A percentile compares a stretch with the other conserved stretches of the same genome.
phyloP scores from a whole-genome alignment of 92 coral and sea anemone genomes.

The Chrysogorgia sp. region DNA sequence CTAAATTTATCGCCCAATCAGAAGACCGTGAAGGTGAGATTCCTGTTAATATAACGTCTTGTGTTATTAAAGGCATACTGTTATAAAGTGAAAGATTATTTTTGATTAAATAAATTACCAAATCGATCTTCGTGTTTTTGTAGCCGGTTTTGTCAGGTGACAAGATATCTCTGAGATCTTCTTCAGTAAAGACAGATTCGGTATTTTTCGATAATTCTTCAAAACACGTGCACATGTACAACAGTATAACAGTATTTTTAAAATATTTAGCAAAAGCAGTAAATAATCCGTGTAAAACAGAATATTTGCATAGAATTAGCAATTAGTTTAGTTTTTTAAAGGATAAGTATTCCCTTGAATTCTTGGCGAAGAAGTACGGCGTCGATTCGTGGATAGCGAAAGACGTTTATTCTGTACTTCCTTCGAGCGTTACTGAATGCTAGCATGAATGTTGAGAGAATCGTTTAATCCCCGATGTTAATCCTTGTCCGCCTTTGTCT shows the following conservation, averaged over 20 bases:
- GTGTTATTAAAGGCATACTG: neutral
- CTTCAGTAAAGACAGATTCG: constrained; percentile 19
- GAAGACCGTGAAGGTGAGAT: no score
- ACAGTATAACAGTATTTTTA: neutral
- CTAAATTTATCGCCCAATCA: no score
- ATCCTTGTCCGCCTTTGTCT: constrained; percentile 1
- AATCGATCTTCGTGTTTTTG: neutral
- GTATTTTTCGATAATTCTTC: constrained; percentile 1
- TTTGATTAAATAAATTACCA: neutral
- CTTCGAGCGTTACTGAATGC: constrained; percentile 21
- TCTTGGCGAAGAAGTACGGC: neutral
- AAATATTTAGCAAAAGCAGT: neutral
- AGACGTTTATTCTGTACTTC: constrained; percentile 13
- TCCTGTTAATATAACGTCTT: no score
- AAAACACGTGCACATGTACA: neutral
- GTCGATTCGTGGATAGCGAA: constrained; percentile 18
- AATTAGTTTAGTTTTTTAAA: no score
- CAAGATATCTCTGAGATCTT: constrained; percentile 28
- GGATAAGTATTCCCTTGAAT: constrained; percentile 13
- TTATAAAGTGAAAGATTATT: neutral
- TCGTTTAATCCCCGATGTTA: constrained; percentile 22
- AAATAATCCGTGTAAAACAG: no score
- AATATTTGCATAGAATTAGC: no score
- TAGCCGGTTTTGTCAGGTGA: constrained; percentile 4
- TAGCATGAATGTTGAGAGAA: constrained; percentile 10